These are phyloP conservation scores for Orthochromis malagaraziensis DNA, from an alignment of 2,113 vertebrate genomes.

Conservation along the genomic window DNA sequence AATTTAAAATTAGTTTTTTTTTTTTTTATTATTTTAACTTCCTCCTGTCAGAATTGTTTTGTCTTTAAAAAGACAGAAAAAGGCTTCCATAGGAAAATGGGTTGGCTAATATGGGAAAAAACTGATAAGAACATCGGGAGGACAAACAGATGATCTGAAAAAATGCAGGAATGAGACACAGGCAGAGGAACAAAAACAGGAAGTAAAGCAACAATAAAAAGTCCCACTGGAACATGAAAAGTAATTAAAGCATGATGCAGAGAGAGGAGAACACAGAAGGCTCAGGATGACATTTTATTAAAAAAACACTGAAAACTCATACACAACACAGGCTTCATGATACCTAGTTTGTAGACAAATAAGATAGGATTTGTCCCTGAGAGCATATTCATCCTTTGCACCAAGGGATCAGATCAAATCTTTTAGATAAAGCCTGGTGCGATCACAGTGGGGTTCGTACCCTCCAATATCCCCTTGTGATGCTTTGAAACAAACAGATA, in stretches of 20 bases:
- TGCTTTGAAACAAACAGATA: neutral
- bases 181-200: neutral
- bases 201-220: neutral
- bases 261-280: neutral
- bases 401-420: neutral
- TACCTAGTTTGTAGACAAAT: neutral
- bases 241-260: neutral
- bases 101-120: neutral
- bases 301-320: neutral
- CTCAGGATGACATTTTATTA: neutral
- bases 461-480: neutral
- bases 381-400: neutral
- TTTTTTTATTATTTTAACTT: neutral
- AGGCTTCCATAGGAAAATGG: neutral
- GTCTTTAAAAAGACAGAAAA: neutral
- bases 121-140: neutral
- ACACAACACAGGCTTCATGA: neutral
- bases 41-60: rapidly evolving
- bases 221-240: neutral
- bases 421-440: neutral
- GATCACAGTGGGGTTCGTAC: neutral
- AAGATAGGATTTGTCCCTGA: neutral
- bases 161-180: neutral
- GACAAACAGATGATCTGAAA: neutral
- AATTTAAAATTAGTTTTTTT: too few relatives aligned